Base-by-base conservation (phyloP, 1,140 invertebrate species). In the Drosophila pallidifrons region DNA sequence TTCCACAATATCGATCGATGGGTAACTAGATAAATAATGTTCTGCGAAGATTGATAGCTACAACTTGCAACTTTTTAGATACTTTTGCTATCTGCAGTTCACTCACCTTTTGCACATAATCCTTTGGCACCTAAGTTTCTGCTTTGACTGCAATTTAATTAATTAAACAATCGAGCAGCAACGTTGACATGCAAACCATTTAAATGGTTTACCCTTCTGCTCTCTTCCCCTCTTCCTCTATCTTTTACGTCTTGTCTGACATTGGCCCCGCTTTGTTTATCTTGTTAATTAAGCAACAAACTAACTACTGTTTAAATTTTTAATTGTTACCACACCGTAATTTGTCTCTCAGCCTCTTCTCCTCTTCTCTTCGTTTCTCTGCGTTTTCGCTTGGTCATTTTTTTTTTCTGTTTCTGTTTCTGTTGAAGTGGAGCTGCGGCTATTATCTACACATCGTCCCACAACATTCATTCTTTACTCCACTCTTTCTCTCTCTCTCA, bases 261-360 rank as follows among this genome's bases (percentile, higher is more conserved):
- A 63, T 70, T 75, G 45, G 49, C 43, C 45, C 54, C 64, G 47
- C 71, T 55, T 61, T 81, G 76, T 88, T 80, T 71, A 82, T 69
- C 83, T 88, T 83, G 80, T 87, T 87, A 87, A 87, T 83, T 81
- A 81, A 80, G 67, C 71, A 55, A 70, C 64, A 38, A 88, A 80
- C 69, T 75, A 88, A 82, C 79, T 80, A 88, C 72, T 80, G 69
- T 69, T 83, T 87, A 82, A 25, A 80, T 72, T 88, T 79, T 88
- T 87, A 87, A 87, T 87, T 88, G 83, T 83, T 87, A 66, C 76
- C 67, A 71, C 69, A 80, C 67, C 63, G 64, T 77, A 66, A 79
- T 88, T 78, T 68, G 64, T 71, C 30, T 28, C 64, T 7, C 20
- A 1, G 10, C 35, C 51, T 28, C 15, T 15, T 32, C 2, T 66